Percentiles rank a stretch among this genome's conserved stretches.
These are phyloP conservation scores for Chlamydotis undulata DNA, from an alignment of 2,113 vertebrate species.

Conservation along the genomic window DNA sequence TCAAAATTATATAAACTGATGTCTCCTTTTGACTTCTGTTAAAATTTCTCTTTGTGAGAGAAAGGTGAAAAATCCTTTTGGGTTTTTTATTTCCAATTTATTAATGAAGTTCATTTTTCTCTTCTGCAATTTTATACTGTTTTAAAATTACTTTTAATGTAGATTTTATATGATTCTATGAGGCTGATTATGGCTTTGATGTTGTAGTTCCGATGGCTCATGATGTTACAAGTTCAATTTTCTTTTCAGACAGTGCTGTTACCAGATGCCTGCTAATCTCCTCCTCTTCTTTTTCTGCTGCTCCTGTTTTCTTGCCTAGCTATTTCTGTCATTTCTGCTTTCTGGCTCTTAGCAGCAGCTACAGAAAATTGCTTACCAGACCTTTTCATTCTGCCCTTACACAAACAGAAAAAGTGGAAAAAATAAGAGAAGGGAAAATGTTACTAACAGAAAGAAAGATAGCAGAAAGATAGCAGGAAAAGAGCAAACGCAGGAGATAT, in stretches of 20 bases:
- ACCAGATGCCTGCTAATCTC: background rate
- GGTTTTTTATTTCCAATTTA: background rate
- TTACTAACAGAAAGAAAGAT: background rate
- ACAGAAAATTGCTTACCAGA: background rate
- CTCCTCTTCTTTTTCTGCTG: background rate
- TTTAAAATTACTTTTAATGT: background rate
- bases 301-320: background rate
- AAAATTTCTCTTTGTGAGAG: background rate
- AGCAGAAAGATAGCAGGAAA: background rate
- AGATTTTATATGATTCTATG: background rate
- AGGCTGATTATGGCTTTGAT: background rate
- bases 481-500: background rate
- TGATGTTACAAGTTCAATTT: background rate
- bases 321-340: background rate
- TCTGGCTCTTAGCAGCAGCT: background rate
- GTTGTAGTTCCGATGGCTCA: background rate
- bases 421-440: background rate
- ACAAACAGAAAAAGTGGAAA: background rate
- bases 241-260: background rate
- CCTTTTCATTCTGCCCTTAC: background rate
- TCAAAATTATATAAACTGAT: background rate
- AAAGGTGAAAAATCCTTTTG: background rate
- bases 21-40: background rate
- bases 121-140: background rate
- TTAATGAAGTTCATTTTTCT: background rate